phyloP scores from a whole-genome alignment of 2,888 invertebrate genomes.

The Acrocera orbiculus region DNA sequence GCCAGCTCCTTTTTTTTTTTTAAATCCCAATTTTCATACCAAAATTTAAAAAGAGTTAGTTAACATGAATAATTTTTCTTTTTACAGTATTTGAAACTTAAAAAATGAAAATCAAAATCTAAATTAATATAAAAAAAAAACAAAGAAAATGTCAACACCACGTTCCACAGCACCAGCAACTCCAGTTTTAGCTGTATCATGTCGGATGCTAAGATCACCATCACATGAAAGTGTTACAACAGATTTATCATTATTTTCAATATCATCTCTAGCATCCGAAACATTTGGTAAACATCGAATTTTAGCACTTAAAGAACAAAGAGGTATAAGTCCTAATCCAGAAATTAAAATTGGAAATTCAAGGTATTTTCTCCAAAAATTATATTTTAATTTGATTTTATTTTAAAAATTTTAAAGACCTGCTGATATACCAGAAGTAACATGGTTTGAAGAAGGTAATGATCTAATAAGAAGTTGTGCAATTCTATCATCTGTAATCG shows the following conservation, averaged over 20 bases:
- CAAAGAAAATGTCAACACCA: constrained; percentile 12
- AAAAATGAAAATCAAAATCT: too few species aligned
- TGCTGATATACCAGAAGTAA: constrained; percentile 43
- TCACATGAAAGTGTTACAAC: constrained; percentile 74
- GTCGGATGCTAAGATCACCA: constrained; percentile 55
- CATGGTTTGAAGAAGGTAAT: constrained; percentile 57
- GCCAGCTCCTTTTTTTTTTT: too few species aligned
- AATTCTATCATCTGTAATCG: constrained; percentile 57
- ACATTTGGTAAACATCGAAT: constrained; percentile 29
- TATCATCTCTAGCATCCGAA: constrained; percentile 47
- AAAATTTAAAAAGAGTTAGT: too few species aligned
- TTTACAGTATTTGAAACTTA: too few species aligned
- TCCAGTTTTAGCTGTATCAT: constrained; percentile 31
- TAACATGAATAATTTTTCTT: too few species aligned
- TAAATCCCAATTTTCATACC: too few species aligned
- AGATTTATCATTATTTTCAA: constrained; percentile 61
- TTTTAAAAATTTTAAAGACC: constrained; percentile 15
- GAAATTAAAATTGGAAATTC: constrained; percentile 32
- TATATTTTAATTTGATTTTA: too few species aligned
- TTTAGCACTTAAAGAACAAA: constrained; percentile 33
- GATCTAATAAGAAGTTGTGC: constrained; percentile 66
- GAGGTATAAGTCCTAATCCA: constrained; percentile 57
- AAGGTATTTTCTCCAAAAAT: too few species aligned
- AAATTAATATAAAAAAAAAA: not conserved
- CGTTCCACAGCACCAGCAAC: constrained; percentile 14